Base-by-base conservation (phyloP, 2,797 vertebrate genomes). In the Falco peregrinus region DNA sequence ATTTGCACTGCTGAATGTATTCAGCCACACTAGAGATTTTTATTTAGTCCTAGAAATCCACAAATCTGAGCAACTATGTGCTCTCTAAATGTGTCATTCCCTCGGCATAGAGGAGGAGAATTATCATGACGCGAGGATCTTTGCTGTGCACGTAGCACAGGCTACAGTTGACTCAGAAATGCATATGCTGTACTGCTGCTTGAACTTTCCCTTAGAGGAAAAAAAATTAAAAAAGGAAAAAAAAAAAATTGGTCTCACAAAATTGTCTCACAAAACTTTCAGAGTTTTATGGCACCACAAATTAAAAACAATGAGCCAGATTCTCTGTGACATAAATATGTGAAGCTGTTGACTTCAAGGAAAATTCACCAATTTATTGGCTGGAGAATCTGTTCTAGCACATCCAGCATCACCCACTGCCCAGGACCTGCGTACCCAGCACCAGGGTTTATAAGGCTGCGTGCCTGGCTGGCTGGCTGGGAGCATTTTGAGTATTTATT, bases 21-120 rank as follows among this genome's bases (percentile, higher is more conserved):
- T 81, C 13, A 71, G 64, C 64, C 45, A 31, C 71, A n/a, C 64
- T 91, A 41, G 60, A 96, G 87, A 9, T 64, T 96, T 95, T 96
- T 96, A 96, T 96, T 91, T 88, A 94, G 93, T 95, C 76, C 50
- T 91, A 88, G 87, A 89, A 92, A 51, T 33, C 31, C 79, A 96
- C 96, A 95, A 85, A 93, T 96, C 84, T 89, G 69, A 90, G 85
- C 50, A 17, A 76, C 82, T 84, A 57, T 0, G 4, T 93, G 94
- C 73, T 95, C 89, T 76, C 73, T 96, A 91, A 95, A 96, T 3
- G 28, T 95, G 86, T 89, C 93, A 65, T 48, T 90, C 47, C 54
- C 79, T 75, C 1, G 0, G n/a, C 1, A 20, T 50, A 45, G 53
- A 68, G 54, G 63, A 87, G 80, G 75, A 59, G 61, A 81, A 76